Conservation (phyloP, 2,113 vertebrate species). For the Cinclus mexicanus region DNA sequence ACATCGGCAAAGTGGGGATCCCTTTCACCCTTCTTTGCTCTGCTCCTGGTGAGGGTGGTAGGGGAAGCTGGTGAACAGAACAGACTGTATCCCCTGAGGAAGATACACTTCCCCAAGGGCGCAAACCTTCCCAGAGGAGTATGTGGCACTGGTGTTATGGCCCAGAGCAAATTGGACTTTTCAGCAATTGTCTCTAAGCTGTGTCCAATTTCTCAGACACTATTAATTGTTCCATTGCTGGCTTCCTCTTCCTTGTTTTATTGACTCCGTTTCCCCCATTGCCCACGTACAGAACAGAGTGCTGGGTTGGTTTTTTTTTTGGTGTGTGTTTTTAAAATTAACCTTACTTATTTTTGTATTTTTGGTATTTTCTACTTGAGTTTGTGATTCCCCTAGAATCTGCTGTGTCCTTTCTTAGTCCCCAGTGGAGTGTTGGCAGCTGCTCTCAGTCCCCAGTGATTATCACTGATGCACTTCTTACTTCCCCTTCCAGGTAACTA, state of each 20-base stretch:
- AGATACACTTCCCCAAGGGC: background rate
- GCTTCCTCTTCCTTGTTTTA: background rate
- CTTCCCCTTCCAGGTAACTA: slow-evolving; percentile 60
- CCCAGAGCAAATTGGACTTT: background rate
- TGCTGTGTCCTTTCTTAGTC: background rate
- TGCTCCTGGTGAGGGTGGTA: background rate
- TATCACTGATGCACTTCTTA: background rate
- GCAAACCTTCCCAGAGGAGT: background rate
- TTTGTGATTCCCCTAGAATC: background rate
- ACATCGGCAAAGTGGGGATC: background rate
- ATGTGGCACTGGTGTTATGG: accelerated
- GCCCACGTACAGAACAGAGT: background rate
- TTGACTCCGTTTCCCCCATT: background rate
- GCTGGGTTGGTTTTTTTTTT: no score
- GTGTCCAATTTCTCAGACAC: background rate
- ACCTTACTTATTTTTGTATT: no score
- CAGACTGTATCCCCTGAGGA: background rate
- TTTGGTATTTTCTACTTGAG: background rate
- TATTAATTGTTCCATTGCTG: background rate
- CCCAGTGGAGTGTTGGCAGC: background rate
- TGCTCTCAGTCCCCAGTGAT: background rate
- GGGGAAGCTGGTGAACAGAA: background rate
- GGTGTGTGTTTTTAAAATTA: no score
- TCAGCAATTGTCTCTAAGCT: background rate
- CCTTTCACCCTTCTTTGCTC: background rate